Evolutionary conservation across 2,797 vertebrate genomes (phyloP), one percentile per base, ranked within the genome.

Genomic region (Hypotaenidia okinawae): DNA sequence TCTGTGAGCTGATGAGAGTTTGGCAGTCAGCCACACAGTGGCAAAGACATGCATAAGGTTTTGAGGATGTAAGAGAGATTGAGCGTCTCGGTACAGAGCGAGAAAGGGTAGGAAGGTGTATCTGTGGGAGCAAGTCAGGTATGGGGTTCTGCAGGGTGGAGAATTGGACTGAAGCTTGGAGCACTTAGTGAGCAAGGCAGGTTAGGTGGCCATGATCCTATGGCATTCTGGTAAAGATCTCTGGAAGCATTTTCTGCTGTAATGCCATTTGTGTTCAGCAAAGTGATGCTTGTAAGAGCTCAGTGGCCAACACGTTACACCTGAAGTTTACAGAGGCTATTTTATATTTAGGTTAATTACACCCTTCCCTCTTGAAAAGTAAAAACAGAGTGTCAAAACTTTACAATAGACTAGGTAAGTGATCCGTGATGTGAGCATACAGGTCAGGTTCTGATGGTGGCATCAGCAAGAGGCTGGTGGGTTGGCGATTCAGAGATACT

Each of bases 401-500:
- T 37, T 5, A 2, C 8, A 47, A 49, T 3, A 52, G n/a, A 37
- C 28, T 30, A 21, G 24, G 4, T 23, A 41, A 35, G 68, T 12
- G 23, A 51, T 23, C 14, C 9, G 11, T 75, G n/a, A 41, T 0
- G 0, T 4, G 2, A 72, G 15, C n/a, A 32, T n/a, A 47, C 70
- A 51, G 45, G 32, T 33, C 45, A 6, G 3, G 45, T 32, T 35
- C 23, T 43, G 16, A 35, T 41, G 59, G 23, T 32, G 15, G 35
- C 5, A 3, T 27, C 23, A n/a, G 30, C 28, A 39, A 62, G 32
- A 45, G 1, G 1, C 8, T 21, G 5, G 18, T 55, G 62, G 64
- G 45, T 33, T 9, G 16, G 62, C 14, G 22, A 32, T 35, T 70
- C 35, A 64, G 25, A 82, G 17, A 30, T 19, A 24, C 17, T 24